These are phyloP conservation scores for Zoanthus sociatus DNA, from an alignment of 92 coral and sea anemone species.

Conservation along the genomic window DNA sequence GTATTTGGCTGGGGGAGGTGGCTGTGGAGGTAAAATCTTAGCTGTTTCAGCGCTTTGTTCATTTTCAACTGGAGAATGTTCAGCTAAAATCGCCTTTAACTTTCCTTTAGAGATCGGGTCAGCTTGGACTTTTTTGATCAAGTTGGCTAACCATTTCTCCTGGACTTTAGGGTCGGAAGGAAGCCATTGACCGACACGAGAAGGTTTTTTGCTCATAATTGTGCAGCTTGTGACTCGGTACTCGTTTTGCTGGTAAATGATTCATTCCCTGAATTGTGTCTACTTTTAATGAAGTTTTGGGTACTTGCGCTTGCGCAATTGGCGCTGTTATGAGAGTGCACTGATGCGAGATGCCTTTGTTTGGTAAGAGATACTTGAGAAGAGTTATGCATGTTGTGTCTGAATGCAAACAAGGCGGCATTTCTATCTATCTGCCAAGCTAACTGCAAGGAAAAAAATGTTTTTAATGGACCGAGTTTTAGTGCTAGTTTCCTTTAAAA, in stretches of 20 bases:
- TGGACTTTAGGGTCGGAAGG: slow-evolving; percentile 63
- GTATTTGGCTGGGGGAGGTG: slow-evolving; percentile 14
- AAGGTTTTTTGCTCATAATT: slow-evolving; percentile 47
- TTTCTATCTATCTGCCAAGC: too few relatives aligned
- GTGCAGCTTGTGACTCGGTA: slow-evolving; percentile 47
- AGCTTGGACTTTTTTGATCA: slow-evolving; percentile 54
- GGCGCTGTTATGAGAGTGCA: neutral
- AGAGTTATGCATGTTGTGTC: too few relatives aligned
- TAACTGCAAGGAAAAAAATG: too few relatives aligned
- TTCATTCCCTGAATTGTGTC: neutral
- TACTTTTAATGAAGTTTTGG: neutral
- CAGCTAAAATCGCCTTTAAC: slow-evolving; percentile 46
- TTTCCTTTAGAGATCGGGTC: slow-evolving; percentile 44
- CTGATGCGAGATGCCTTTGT: neutral
- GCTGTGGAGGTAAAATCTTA: slow-evolving; percentile 39
- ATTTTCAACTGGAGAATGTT: slow-evolving; percentile 57
- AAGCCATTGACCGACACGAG: slow-evolving; percentile 68
- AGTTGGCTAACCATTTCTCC: slow-evolving; percentile 71
- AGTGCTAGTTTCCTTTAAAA: too few relatives aligned
- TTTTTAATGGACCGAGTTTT: too few relatives aligned
- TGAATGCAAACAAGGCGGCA: too few relatives aligned
- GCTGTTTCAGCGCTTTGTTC: slow-evolving; percentile 43
- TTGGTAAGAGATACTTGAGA: too few relatives aligned
- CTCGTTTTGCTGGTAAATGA: slow-evolving; percentile 44
- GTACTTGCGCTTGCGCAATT: neutral